These are phyloP conservation scores for Brachionus rotundiformis DNA, from an alignment of 1,140 invertebrate species.

Conservation along the genomic window DNA sequence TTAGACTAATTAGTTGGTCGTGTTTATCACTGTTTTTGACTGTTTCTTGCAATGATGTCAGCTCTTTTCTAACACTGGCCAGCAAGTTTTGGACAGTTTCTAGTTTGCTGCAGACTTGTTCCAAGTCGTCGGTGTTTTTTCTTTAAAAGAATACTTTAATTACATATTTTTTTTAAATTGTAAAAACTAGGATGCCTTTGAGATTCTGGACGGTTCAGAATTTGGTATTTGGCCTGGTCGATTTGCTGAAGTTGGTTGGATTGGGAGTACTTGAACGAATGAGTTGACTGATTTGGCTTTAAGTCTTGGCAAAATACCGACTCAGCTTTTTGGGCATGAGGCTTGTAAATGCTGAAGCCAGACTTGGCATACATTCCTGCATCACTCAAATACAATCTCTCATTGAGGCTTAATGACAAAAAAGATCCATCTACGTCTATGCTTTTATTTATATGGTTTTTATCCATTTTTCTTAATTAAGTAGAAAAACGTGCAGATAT, in stretches of 20 bases:
- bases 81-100: neutral
- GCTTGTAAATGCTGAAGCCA: neutral
- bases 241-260: neutral
- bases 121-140: neutral
- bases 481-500: too few species aligned
- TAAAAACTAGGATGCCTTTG: neutral
- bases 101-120: neutral
- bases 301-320: neutral
- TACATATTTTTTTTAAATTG: neutral
- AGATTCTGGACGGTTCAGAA: neutral
- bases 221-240: neutral
- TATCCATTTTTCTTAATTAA: conserved; percentile 1
- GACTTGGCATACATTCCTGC: neutral
- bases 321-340: neutral
- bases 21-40: neutral
- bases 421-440: neutral
- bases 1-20: too few species aligned
- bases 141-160: neutral
- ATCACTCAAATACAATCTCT: neutral
- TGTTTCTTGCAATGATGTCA: neutral
- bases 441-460: neutral
- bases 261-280: neutral
- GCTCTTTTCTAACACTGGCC: neutral
- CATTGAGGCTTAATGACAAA: neutral
- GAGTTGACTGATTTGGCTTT: neutral